A percentile compares a stretch with the other conserved stretches of the same genome.
These are phyloP conservation scores for Dysdera silvatica DNA, from an alignment of 1,140 invertebrate species.

Conservation along the genomic window DNA sequence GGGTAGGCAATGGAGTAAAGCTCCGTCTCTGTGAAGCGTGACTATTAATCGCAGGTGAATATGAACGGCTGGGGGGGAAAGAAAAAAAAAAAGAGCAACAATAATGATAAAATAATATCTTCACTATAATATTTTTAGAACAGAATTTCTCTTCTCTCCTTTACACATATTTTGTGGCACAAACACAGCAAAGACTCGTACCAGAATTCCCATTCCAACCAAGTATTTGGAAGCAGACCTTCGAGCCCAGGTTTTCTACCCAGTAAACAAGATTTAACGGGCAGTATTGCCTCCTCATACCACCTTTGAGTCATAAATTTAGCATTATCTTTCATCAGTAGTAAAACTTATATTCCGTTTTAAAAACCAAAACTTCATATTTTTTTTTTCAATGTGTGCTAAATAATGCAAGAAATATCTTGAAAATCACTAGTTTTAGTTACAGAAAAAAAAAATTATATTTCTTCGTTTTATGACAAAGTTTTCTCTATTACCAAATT, in stretches of 20 bases:
- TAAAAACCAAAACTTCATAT: too few relatives aligned
- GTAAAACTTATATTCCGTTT: too few relatives aligned
- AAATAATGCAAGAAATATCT: too few relatives aligned
- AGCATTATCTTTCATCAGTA: too few relatives aligned
- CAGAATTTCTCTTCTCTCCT: not conserved
- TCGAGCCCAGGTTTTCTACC: not conserved
- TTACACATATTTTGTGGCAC: not conserved
- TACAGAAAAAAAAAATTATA: too few relatives aligned
- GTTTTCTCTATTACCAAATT: too few relatives aligned
- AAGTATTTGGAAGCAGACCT: not conserved
- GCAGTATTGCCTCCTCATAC: too few relatives aligned
- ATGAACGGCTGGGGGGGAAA: conserved; percentile 39
- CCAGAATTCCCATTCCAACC: not conserved
- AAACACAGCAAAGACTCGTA: not conserved
- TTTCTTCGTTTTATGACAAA: too few relatives aligned
- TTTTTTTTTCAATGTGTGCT: too few relatives aligned
- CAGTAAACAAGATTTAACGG: too few relatives aligned
- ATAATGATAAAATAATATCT: not conserved
- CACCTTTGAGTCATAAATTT: too few relatives aligned
- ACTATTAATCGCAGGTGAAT: conserved; percentile 37
- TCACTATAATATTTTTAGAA: not conserved
- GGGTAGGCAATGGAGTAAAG: conserved; percentile 33
- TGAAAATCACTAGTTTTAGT: too few relatives aligned
- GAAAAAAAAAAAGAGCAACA: not conserved
- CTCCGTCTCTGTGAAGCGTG: conserved; percentile 35